Evolutionary conservation across 2,888 invertebrate species (phyloP), one percentile per base, ranked within the genome.

Genomic region (Hirtodrosophila duncani): DNA sequence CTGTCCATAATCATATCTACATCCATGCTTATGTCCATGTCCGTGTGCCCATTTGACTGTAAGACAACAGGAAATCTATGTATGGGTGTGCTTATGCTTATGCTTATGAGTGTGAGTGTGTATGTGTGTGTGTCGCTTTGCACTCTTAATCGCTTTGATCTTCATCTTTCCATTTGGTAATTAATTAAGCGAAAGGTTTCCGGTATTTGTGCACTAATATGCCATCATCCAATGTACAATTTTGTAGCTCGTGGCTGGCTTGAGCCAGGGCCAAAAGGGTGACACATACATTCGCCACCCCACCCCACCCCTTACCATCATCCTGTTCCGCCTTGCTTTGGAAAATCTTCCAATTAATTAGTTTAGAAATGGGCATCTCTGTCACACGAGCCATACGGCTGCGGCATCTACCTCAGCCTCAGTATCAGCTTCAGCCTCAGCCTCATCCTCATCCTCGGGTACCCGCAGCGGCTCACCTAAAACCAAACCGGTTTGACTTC

Each of bases 81-180:
- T 72, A 79, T 67, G 51, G 49, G 7, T 27, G 36, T 13, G 26
- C 52, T 50, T 18, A 33, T 14, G 21, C 23, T 45, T 24, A 27
- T 39, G 31, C 16, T 45, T 58, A 51, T 67, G 61, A 66, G 59
- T 23, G 41, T 44, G n/a, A n/a, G n/a, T n/a, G n/a, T n/a, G 31
- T 18, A 49, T 58, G 53, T 67, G 61, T 68, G 59, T 23, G 41
- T 44, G n/a, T n/a, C n/a, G n/a, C n/a, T n/a, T n/a, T n/a, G n/a
- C n/a, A n/a, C 57, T 64, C 51, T 30, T 60, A 46, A 79, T 67
- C 60, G 66, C 79, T 83, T 83, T 83, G 82, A 83, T 83, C 82
- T 74, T 61, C 52, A 67, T 72, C 39, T 63, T 56, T 36, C 55
- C 64, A 52, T 52, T 67, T 51, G 59, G 63, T 72, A 69, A 78